Base-by-base conservation (phyloP, 2,797 vertebrate species). In the Myotis findleyi region DNA sequence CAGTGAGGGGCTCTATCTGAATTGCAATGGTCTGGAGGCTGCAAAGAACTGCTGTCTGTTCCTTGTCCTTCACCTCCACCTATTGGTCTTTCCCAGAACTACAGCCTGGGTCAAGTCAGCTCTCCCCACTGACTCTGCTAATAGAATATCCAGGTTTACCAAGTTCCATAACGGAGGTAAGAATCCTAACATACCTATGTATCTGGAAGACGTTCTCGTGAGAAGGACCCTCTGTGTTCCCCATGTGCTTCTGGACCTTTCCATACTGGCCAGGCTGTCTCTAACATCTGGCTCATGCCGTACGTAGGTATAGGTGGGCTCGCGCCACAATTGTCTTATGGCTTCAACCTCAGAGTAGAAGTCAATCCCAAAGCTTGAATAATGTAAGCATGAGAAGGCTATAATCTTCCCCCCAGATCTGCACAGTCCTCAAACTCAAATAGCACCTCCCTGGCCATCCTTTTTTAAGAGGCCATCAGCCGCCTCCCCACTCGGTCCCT, bases 21-120 rank as follows among this genome's bases (percentile, higher is more conserved):
- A 17, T 0, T 0, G 3, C 27, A 1, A 4, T 0, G 12, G 18
- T 3, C 36, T 1, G 1, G 23, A 17, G 0, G 30, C 41, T 0
- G 1, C 13, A 1, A 8, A 10, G 51, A 23, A 1, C 14, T 1
- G 4, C 10, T 1, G 25, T 33, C 17, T 13, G 68, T 97, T 95
- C 49, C 86, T 93, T 94, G 81, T 94, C 91, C 83, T 96, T 81
- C 33, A 89, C 27, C 55, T 2, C 96, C 97, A 81, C 93, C 96
- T 95, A 41, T 23, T 76, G 95, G 87, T 89, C 6, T 0, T 47
- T 41, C 27, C 2, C 1, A 68, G 91, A 95, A 94, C 59, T 95
- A 76, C 96, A 97, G 4, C 23, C 83, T 68, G 20, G 5, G 36
- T 21, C 81, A 44, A 59, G 21, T 5, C 33, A 0, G 7, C 57